A percentile compares a stretch with the other conserved stretches of the same genome.
Conservation (phyloP, 2,888 invertebrate genomes). For the Macropis europaea region DNA sequence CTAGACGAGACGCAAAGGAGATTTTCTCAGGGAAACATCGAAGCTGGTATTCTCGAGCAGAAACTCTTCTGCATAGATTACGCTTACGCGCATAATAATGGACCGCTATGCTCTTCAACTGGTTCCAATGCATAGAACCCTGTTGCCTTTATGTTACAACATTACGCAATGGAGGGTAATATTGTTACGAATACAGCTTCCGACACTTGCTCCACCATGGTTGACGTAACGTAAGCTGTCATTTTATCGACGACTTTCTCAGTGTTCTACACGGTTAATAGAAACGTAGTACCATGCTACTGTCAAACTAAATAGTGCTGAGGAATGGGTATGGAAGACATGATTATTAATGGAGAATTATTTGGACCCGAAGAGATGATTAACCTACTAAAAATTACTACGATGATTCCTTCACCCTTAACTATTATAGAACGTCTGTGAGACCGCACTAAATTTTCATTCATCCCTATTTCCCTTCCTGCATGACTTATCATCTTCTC, state of each 20-base stretch:
- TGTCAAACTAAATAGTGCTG: background rate
- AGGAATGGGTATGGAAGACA: no score
- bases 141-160: constrained; percentile 32
- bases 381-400: no score
- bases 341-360: no score
- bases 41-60: constrained; percentile 23
- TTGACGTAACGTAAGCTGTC: background rate
- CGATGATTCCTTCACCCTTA: no score
- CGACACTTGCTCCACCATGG: constrained; percentile 31
- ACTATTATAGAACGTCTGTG: no score
- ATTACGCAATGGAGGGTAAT: constrained; percentile 41
- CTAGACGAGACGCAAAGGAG: constrained; percentile 23
- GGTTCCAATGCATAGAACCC: constrained; percentile 25
- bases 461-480: no score
- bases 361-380: no score
- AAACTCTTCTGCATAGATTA: constrained; percentile 32
- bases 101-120: constrained; percentile 29
- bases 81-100: constrained; percentile 37
- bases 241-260: constrained; percentile 10
- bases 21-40: constrained; percentile 52
- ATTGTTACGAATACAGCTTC: constrained; percentile 33
- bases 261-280: background rate
- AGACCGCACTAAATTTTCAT: no score
- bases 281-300: background rate
- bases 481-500: no score